phyloP scores from a whole-genome alignment of 2,888 invertebrate species.

The Meliscaeva auricollis region DNA sequence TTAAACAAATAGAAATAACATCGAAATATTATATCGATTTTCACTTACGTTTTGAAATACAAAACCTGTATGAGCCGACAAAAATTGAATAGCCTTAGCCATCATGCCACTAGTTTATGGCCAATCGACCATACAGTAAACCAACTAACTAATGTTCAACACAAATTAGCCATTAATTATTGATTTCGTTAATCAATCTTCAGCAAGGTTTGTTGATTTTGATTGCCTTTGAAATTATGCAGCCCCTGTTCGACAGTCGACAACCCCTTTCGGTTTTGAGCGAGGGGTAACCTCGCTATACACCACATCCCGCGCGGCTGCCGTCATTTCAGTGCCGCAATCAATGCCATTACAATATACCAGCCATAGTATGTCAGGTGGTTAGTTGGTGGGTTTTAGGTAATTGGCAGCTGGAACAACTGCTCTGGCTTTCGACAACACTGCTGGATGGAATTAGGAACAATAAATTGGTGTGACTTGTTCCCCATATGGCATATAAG shows the following conservation, averaged over 20 bases:
- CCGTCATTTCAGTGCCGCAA: conserved; percentile 4
- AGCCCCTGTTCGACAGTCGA: conserved; percentile 12
- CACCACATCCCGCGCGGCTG: neutral
- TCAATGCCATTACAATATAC: conserved; percentile 23
- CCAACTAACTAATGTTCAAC: conserved; percentile 67
- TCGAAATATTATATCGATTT: too few species aligned
- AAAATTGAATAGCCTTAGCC: neutral
- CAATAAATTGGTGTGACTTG: conserved; percentile 64
- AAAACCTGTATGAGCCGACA: too few species aligned
- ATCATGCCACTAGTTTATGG: conserved; percentile 34
- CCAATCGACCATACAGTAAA: conserved; percentile 57
- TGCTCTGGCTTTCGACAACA: neutral
- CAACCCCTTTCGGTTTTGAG: too few species aligned
- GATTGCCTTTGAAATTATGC: conserved; percentile 59
- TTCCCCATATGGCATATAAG: conserved; percentile 53
- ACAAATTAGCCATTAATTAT: conserved; percentile 75
- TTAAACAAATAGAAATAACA: too few species aligned
- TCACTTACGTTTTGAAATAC: too few species aligned
- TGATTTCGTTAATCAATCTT: conserved; percentile 74
- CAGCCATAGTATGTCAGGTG: conserved; percentile 29
- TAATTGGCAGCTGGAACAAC: conserved; percentile 1
- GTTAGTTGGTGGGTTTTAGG: conserved; percentile 56
- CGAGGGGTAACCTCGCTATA: too few species aligned
- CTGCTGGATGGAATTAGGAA: conserved; percentile 1
- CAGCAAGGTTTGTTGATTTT: conserved; percentile 48